Evolutionary conservation across 2,888 invertebrate genomes (phyloP), one percentile per base, ranked within the genome.

Genomic region (Siphonodentalium dalli): DNA sequence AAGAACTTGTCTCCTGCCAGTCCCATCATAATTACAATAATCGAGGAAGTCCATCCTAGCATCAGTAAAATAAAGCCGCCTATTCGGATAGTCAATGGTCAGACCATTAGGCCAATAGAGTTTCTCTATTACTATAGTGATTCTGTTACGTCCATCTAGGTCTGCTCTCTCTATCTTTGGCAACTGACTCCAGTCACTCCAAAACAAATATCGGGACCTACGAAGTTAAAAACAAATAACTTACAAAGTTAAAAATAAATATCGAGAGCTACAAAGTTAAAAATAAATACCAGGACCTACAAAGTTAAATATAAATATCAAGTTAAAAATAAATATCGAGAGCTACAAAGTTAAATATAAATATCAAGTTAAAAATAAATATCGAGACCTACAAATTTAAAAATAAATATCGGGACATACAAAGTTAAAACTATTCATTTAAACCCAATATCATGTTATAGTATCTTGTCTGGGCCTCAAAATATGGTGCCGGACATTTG

Each of bases 101-200:
- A 99, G 84, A 0, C 97, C 97, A 77, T 97, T 98, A 0, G 98
- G 98, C 97, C 97, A 98, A 83, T 93, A 97, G 58, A 99, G 93
- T 79, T 96, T 96, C 0, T 93, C 93, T 37, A 88, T 90, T 41
- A 97, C 90, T 44, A 97, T 93, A 0, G 89, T 88, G 18, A 86
- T 86, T 5, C 96, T 87, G 71, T 89, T 89, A 0, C 89, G 88
- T 0, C 98, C 98, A 77, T 99, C 98, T 92, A 99, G 92, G 15
- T 95, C 95, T 6, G 95, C 90, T 52, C 96, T 85, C 79, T 99
- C 98, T 54, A 99, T 91, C 1, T 96, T 85, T 1, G 99, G 98
- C 83, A 95, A 91, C 81, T 95, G 93, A 35, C 97, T 97, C 98
- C 98, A 98, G 82, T 99, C 98, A 0, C 95, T 94, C 98, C 98